These are phyloP conservation scores for Thymelicus sylvestris DNA, from an alignment of 2,888 invertebrate genomes.

Conservation along the genomic window DNA sequence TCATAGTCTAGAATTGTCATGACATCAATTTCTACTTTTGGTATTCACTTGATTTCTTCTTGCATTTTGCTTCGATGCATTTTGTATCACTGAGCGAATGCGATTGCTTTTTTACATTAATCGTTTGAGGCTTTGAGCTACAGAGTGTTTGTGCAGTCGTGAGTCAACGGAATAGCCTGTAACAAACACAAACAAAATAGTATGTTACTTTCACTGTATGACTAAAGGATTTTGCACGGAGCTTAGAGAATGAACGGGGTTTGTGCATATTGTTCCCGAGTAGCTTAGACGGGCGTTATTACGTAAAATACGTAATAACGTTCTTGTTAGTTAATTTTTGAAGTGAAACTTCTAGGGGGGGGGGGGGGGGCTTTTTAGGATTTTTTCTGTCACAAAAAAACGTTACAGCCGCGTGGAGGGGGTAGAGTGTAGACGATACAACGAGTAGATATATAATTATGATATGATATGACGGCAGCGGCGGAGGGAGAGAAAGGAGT, in stretches of 20 bases:
- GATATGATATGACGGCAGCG: no score
- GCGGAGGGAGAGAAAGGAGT: no score
- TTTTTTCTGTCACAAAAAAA: no score
- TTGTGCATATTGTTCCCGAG: slow-evolving; percentile 18
- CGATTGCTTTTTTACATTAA: not conserved
- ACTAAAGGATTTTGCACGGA: slow-evolving; percentile 50
- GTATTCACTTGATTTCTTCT: not conserved
- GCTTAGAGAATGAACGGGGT: slow-evolving; percentile 35
- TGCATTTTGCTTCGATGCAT: no score
- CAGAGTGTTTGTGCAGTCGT: not conserved
- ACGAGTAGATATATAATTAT: no score
- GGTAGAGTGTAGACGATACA: no score
- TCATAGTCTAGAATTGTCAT: not conserved
- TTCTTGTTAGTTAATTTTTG: no score
- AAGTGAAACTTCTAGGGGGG: no score
- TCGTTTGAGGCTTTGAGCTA: not conserved
- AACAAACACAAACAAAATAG: slow-evolving; percentile 40
- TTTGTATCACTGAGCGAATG: not conserved
- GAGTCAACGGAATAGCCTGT: slow-evolving; percentile 16
- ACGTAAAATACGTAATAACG: no score
- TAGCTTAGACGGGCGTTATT: slow-evolving; percentile 1
- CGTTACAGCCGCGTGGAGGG: no score
- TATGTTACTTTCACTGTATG: slow-evolving; percentile 51
- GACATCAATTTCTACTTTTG: not conserved
- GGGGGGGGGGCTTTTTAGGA: no score